Evolutionary conservation across 2,797 vertebrate genomes (phyloP).

Genomic region (Crenuchus spilurus): DNA sequence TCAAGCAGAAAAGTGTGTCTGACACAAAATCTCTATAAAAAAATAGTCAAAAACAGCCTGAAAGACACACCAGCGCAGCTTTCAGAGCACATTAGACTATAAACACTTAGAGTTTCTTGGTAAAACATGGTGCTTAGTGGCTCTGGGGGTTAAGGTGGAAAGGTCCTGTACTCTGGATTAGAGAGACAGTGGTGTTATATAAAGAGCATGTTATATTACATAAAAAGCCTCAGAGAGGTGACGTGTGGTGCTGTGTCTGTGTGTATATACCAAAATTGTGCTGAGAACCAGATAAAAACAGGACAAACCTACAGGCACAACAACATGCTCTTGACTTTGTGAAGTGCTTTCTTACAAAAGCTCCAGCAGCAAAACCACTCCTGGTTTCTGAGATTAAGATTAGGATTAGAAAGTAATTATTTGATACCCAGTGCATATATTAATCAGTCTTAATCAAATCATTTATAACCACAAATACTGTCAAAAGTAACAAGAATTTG

Average conservation of each 20-base stretch:
- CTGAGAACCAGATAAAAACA: background rate
- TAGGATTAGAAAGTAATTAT: too few relatives aligned
- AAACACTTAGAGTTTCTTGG: background rate
- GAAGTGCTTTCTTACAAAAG: too few relatives aligned
- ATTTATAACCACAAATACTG: too few relatives aligned
- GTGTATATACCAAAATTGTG: background rate
- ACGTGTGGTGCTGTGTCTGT: background rate
- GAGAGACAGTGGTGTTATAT: background rate
- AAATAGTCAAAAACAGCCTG: too few relatives aligned
- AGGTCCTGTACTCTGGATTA: background rate
- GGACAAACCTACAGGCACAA: too few relatives aligned
- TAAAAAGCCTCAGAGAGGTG: background rate
- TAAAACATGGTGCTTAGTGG: background rate
- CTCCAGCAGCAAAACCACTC: too few relatives aligned
- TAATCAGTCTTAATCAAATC: too few relatives aligned
- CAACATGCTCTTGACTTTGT: too few relatives aligned
- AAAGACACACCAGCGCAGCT: background rate
- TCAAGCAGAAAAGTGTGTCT: constrained; percentile 23
- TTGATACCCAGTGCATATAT: too few relatives aligned
- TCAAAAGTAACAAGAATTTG: too few relatives aligned
- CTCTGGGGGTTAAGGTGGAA: background rate
- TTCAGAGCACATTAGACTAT: constrained; percentile 1
- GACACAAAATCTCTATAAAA: constrained; percentile 19
- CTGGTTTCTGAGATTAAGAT: background rate
- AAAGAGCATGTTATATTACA: background rate